Conservation (phyloP, 1,140 invertebrate genomes). For the Papilio xuthus region DNA sequence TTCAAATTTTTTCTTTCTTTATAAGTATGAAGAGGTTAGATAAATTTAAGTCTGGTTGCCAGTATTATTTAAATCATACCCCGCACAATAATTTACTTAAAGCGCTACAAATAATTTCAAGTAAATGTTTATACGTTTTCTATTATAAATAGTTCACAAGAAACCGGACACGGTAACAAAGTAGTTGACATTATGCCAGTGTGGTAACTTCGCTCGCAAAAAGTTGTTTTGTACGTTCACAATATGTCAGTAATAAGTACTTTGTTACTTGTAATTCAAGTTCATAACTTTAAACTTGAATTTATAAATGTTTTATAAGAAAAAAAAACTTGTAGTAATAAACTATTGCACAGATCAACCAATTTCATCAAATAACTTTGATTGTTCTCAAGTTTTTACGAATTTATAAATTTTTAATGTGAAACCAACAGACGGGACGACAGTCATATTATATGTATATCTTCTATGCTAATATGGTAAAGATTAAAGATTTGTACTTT, state of each 20-base stretch:
- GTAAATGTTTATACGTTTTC: slow-evolving; percentile 10
- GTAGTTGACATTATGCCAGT: slow-evolving; percentile 15
- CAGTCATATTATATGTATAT: no score
- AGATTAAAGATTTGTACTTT: no score
- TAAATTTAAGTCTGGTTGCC: not conserved
- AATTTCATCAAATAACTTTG: not conserved
- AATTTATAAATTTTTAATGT: not conserved
- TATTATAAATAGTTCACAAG: slow-evolving; percentile 4
- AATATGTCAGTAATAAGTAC: slow-evolving; percentile 16
- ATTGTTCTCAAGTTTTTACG: not conserved
- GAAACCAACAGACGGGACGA: no score
- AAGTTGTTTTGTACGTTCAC: slow-evolving; percentile 25
- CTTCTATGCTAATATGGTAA: no score
- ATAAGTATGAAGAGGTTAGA: not conserved
- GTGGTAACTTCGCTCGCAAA: slow-evolving; percentile 5
- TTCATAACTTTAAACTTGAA: slow-evolving; percentile 11
- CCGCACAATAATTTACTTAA: not conserved
- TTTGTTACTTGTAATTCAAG: slow-evolving; percentile 9
- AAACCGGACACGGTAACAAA: slow-evolving; percentile 22
- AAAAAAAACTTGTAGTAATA: not conserved
- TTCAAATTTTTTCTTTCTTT: no score
- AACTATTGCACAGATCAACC: not conserved
- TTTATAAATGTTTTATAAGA: not conserved
- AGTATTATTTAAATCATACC: not conserved
- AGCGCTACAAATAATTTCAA: not conserved